A percentile compares a stretch with the other conserved stretches of the same genome.
Evolutionary conservation across 2,888 invertebrate genomes (phyloP).

Genomic region (Eurytoma californica): DNA sequence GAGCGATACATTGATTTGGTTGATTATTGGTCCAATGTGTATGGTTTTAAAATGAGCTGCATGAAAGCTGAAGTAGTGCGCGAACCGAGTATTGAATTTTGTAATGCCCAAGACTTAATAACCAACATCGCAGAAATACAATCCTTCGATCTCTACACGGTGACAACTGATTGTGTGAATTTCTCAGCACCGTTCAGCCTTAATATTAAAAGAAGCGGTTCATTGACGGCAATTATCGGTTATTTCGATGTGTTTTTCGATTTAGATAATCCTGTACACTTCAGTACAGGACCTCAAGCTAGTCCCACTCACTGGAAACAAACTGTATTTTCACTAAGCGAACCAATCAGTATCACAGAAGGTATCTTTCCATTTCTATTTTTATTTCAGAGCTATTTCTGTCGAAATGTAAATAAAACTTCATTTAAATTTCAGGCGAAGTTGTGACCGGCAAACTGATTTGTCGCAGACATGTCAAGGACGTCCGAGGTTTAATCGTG

Average conservation of each 20-base stretch:
- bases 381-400: constrained; percentile 10
- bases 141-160: constrained; percentile 84
- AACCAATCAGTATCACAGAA: constrained; percentile 82
- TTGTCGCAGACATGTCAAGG: constrained; percentile 84
- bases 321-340: constrained; percentile 89
- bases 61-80: constrained; percentile 89
- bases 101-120: constrained; percentile 69
- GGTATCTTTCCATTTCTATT: constrained; percentile 73
- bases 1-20: constrained; percentile 85
- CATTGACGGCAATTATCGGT: constrained; percentile 88
- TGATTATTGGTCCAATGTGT: constrained; percentile 94
- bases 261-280: constrained; percentile 80
- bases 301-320: constrained; percentile 96
- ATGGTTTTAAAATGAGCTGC: constrained; percentile 94
- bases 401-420: not conserved
- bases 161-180: constrained; percentile 83
- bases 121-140: constrained; percentile 70
- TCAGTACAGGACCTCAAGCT: constrained; percentile 87
- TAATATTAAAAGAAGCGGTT: constrained; percentile 80
- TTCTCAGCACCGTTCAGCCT: constrained; percentile 84
- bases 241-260: constrained; percentile 95
- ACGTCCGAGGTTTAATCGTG: constrained; percentile 85
- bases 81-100: constrained; percentile 84
- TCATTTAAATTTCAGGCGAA: constrained; percentile 75
- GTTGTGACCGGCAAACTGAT: constrained; percentile 82